A percentile compares a stretch with the other conserved stretches of the same genome.
Conservation (phyloP, 2,888 invertebrate genomes). For the Monoplex corrugatus region DNA sequence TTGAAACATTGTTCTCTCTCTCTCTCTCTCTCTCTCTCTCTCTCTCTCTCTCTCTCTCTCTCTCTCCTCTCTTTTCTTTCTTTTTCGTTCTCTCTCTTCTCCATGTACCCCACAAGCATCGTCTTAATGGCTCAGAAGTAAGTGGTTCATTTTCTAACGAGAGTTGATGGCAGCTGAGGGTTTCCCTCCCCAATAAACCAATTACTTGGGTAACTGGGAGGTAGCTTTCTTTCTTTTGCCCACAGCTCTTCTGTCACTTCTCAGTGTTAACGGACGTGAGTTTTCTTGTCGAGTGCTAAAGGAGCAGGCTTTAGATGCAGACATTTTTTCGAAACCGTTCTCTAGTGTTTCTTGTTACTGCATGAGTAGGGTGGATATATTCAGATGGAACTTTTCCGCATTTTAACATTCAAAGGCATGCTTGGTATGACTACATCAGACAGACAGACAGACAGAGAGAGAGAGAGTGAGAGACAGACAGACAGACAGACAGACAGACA, state of each 20-base stretch:
- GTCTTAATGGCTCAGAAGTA: background rate
- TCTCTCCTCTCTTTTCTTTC: background rate
- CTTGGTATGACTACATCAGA: too few species aligned
- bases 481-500: too few species aligned
- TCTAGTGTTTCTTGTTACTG: too few species aligned
- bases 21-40: background rate
- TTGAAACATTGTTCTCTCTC: background rate
- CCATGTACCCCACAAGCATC: background rate
- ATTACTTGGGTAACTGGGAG: background rate
- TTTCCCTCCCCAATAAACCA: slow-evolving; percentile 5
- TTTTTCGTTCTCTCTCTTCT: background rate
- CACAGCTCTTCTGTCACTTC: too few species aligned
- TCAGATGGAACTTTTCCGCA: too few species aligned
- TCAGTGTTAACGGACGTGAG: too few species aligned
- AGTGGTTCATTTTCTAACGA: background rate
- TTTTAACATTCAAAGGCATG: too few species aligned
- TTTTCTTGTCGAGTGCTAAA: too few species aligned
- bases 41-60: background rate
- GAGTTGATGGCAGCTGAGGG: background rate
- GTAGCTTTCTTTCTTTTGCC: background rate
- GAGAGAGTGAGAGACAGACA: background rate
- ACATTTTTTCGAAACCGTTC: too few species aligned
- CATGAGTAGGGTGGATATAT: too few species aligned
- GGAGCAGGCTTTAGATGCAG: too few species aligned
- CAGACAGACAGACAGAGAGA: background rate